phyloP scores from a whole-genome alignment of 2,113 vertebrate species.

The Sturnus vulgaris region DNA sequence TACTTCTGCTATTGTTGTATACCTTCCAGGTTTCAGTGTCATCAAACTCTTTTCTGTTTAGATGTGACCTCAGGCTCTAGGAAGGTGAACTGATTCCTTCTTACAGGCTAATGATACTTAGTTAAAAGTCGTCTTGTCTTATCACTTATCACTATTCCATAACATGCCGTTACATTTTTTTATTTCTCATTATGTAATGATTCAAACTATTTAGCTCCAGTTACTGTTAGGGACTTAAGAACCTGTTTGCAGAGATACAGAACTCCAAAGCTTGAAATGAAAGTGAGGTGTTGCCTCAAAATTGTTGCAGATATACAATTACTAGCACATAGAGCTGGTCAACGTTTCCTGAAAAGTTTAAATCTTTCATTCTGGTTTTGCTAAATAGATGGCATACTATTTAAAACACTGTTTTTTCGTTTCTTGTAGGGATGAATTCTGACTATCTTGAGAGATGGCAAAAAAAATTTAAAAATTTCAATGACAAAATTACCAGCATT shows the following conservation, averaged over 20 bases:
- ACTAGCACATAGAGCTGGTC: neutral
- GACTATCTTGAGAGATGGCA: neutral
- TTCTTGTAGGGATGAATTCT: neutral
- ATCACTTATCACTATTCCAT: neutral
- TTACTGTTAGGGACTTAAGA: neutral
- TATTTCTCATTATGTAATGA: neutral
- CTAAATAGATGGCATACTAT: neutral
- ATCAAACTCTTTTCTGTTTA: neutral
- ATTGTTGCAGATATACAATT: neutral
- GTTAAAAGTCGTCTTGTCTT: neutral
- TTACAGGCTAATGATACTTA: neutral
- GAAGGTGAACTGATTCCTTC: neutral
- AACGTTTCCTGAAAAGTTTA: neutral
- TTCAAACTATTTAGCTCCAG: neutral
- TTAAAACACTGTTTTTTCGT: neutral
- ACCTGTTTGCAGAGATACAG: neutral
- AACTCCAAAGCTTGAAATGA: neutral
- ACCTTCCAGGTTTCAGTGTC: neutral
- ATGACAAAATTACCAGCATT: neutral
- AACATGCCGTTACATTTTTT: neutral
- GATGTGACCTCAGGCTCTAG: neutral
- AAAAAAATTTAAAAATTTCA: neutral
- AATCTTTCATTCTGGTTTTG: neutral
- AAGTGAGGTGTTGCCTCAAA: neutral
- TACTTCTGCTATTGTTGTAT: neutral